Base-by-base conservation (phyloP, 2,888 invertebrate genomes). In the Agriopis aurantiaria region DNA sequence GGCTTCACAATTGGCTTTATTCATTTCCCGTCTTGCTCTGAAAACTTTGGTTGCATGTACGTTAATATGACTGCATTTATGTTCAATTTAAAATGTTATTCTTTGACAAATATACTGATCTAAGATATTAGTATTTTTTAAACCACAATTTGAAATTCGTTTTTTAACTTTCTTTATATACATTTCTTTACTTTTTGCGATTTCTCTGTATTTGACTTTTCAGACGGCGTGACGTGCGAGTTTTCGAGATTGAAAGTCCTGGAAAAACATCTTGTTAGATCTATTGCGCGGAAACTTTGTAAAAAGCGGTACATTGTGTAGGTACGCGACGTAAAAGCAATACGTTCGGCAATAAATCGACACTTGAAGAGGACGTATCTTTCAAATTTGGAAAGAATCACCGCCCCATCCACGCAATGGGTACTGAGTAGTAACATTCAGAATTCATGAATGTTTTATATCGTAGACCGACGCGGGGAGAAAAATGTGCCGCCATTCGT, bases 401-500 rank as follows among this genome's bases (percentile, higher is more conserved):
- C 80, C 80, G 80, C 81, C 81, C 82, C 81, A 84, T 86, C 85
- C 82, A 82, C 82, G 85, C 81, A 78, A 82, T 82, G 80, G 82
- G 82, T 84, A 86, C 88, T 86, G 84, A 88, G 88, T 84, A 85
- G 88, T 85, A 87, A 85, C 88, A 88, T 89, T 88, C 85, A 85
- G 88, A 87, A 90, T 90, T 91, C 91, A 90, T 91, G 91, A 92
- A 91, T 92, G 91, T 90, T 92, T 92, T 91, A 71, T 71, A 53
- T 69, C 70, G 70, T 23, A 66, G 86, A 33, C 33, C 85, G 78
- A 87, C 85, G 87, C 88, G 88, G 88, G 81, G 86, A 89, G 91
- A 93, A 91, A 92, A 91, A 93, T 93, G 91, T 82, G 85, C 82
- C 80, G 85, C 88, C 86, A 92, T 92, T 88, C 88, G 89, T 93